These are phyloP conservation scores for Platalea minor DNA, from an alignment of 2,797 vertebrate species.

Conservation along the genomic window DNA sequence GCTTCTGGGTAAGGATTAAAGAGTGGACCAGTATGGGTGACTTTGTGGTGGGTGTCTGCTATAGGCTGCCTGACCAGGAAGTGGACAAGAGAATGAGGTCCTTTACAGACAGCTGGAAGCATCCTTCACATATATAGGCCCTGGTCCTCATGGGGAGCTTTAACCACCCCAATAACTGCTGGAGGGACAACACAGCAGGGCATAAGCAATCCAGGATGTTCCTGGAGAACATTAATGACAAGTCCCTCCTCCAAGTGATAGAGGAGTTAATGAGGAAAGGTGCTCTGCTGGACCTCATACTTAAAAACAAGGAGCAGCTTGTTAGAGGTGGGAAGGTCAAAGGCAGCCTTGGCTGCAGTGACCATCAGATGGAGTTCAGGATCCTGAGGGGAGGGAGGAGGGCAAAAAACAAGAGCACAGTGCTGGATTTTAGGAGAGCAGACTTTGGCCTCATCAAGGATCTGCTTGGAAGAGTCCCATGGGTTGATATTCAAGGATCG, in stretches of 20 bases:
- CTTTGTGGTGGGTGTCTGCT: background rate
- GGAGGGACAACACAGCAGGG: background rate
- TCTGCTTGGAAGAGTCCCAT: background rate
- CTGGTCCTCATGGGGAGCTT: background rate
- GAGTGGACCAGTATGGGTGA: background rate
- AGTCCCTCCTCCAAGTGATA: background rate
- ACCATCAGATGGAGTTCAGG: background rate
- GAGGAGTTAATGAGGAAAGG: background rate
- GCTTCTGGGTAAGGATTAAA: background rate
- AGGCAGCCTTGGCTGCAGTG: background rate
- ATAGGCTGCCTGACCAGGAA: background rate
- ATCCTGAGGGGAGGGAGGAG: background rate
- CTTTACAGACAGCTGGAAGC: background rate
- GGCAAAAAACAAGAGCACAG: background rate
- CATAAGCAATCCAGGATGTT: background rate
- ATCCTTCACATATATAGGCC: background rate
- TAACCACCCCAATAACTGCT: background rate
- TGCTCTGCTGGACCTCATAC: background rate
- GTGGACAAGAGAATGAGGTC: background rate
- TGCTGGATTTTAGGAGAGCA: background rate
- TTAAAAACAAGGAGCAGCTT: background rate
- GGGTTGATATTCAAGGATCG: background rate
- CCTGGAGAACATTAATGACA: background rate
- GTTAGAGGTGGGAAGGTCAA: background rate
- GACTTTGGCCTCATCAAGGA: background rate